Evolutionary conservation across 2,888 invertebrate genomes (phyloP), one percentile per base, ranked within the genome.

Genomic region (Bimastos eiseni): DNA sequence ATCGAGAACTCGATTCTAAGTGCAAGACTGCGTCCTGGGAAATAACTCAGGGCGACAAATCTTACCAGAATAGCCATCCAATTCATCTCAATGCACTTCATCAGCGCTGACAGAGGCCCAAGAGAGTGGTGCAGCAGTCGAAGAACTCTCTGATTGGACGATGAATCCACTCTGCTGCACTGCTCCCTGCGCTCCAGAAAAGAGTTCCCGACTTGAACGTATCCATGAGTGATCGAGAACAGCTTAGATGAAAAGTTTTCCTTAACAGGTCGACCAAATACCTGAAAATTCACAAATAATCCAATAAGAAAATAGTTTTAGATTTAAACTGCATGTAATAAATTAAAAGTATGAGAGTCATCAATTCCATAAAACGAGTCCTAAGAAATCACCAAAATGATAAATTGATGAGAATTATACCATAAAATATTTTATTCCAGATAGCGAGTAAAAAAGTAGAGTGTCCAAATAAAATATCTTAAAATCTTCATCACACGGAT

Each of bases 31-130:
- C 24, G 24, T 24, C 49, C 6, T 49, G n/a, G n/a, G 2, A 2
- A 21, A 49, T 49, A 24, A 21, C 49, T 49, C 21, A 1, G 24
- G 24, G 24, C 3, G 13, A 70, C 70, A 49, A 21, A 55, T 55
- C 70, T 5, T 8, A 70, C 70, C 70, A 98, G 95, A 93, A 99
- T 97, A 0, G 98, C 96, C 95, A 99, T 97, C 97, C 99, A 99
- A 94, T 97, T 97, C 97, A 98, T 97, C 93, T 97, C 96, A 15
- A 98, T 96, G 95, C 98, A 98, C 93, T 97, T 97, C 34, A 97
- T 96, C 90, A 99, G 55, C 19, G 90, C 38, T 19, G 70, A 37
- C 15, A 90, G 36, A 17, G 55, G 38, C 11, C 15, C 34, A 34
- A 37, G 36, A 34, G 86, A 86, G 37, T 86, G 86, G 24, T 86